Conservation (phyloP, 2,797 vertebrate species). For the Galaxias olidus region DNA sequence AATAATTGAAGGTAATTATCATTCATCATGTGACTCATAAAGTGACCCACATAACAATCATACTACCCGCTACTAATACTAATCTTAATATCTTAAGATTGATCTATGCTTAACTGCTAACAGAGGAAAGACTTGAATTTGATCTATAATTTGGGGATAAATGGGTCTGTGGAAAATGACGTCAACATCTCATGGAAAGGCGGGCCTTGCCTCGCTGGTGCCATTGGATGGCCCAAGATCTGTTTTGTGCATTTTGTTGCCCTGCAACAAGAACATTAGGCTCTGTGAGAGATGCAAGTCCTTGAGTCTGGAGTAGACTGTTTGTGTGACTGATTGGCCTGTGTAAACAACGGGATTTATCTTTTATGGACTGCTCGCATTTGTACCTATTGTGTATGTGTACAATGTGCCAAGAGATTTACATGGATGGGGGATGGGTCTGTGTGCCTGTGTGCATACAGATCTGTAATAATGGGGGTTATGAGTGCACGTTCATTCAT, state of each 20-base stretch:
- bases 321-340: conserved; percentile 34
- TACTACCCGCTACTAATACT: too few species aligned
- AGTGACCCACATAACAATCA: too few species aligned
- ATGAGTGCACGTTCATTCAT: conserved; percentile 18
- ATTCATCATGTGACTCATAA: too few species aligned
- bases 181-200: conserved; percentile 56
- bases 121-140: conserved; percentile 47
- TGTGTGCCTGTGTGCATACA: not conserved
- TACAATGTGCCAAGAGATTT: conserved; percentile 32
- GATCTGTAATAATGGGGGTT: not conserved
- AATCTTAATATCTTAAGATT: too few species aligned
- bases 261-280: conserved; percentile 1
- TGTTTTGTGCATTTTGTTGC: conserved; percentile 65
- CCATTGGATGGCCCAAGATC: conserved; percentile 52
- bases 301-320: conserved; percentile 38
- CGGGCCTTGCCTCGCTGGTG: conserved; percentile 46
- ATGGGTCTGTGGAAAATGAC: conserved; percentile 59
- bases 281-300: conserved; percentile 8
- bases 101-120: conserved; percentile 36
- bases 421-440: conserved; percentile 12
- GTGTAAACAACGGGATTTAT: conserved; percentile 6
- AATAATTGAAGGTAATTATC: too few species aligned
- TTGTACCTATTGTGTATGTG: conserved; percentile 6
- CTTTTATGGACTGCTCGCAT: conserved; percentile 19
- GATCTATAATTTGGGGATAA: conserved; percentile 52